phyloP scores from a whole-genome alignment of 2,888 invertebrate species.

The Chalcosyrphus nemorum region DNA sequence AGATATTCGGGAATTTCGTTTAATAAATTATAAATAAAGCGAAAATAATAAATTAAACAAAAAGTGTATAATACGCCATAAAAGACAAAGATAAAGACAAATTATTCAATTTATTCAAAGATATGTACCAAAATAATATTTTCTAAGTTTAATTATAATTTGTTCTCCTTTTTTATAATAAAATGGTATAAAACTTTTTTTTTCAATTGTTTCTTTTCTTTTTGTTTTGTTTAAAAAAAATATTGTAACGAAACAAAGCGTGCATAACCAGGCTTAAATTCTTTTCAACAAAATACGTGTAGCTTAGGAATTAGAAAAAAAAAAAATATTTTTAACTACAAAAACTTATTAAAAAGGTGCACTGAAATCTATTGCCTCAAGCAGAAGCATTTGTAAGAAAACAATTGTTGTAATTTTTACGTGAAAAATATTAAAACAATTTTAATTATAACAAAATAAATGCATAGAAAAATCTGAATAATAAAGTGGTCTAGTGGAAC shows the following conservation, averaged over 20 bases:
- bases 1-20: constrained; percentile 70
- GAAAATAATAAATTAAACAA: constrained; percentile 28
- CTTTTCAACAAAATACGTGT: constrained; percentile 68
- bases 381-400: constrained; percentile 62
- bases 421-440: constrained; percentile 58
- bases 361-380: constrained; percentile 70
- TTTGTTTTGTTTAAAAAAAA: constrained; percentile 9
- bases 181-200: constrained; percentile 34
- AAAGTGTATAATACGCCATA: constrained; percentile 26
- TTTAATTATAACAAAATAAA: constrained; percentile 75
- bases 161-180: constrained; percentile 8
- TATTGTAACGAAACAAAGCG: constrained; percentile 65
- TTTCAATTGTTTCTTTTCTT: constrained; percentile 4
- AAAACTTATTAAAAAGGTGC: constrained; percentile 55
- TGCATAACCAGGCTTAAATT: constrained; percentile 69
- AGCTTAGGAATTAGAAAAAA: constrained; percentile 42
- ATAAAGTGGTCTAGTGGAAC: constrained; percentile 70
- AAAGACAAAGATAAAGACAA: constrained; percentile 23
- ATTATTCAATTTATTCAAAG: constrained; percentile 24
- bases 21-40: constrained; percentile 56
- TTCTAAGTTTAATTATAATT: not conserved
- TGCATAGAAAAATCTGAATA: constrained; percentile 74
- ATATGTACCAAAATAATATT: constrained; percentile 12
- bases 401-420: constrained; percentile 20
- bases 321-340: constrained; percentile 44